Percentiles rank a stretch among this genome's conserved stretches.
These are phyloP conservation scores for Centropus bengalensis DNA, from an alignment of 2,113 vertebrate genomes.

Conservation along the genomic window DNA sequence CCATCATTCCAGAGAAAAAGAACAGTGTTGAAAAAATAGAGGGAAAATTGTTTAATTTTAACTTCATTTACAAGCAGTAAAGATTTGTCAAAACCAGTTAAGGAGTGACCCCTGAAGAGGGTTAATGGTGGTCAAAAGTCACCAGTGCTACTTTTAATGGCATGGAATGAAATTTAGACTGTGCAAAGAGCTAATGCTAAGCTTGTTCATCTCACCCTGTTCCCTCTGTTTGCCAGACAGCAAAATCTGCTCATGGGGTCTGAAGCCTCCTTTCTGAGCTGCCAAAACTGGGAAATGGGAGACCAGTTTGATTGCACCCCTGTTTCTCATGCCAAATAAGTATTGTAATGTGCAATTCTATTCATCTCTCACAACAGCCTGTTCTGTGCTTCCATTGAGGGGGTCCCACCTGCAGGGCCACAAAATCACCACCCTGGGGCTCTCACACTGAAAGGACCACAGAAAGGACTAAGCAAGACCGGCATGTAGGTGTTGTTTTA, in stretches of 20 bases:
- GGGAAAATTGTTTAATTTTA: background rate
- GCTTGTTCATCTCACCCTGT: background rate
- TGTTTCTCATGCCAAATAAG: background rate
- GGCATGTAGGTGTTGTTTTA: background rate
- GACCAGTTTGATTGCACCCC: background rate
- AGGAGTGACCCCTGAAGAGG: background rate
- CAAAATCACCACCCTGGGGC: background rate
- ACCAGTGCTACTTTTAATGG: background rate
- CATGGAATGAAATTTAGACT: background rate
- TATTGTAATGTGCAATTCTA: background rate
- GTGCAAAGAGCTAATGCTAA: background rate
- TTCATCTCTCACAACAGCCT: background rate
- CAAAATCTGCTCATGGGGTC: background rate
- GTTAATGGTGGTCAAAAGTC: background rate
- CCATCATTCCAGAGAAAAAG: background rate
- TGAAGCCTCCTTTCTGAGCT: background rate
- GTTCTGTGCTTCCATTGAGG: background rate
- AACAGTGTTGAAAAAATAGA: background rate
- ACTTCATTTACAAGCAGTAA: background rate
- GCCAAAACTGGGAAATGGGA: background rate
- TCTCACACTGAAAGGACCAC: background rate
- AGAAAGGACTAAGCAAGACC: background rate
- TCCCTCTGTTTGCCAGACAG: background rate
- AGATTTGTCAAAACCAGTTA: background rate
- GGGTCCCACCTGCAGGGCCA: background rate